Percentiles rank a stretch among this genome's conserved stretches.
Conservation (phyloP, 2,113 vertebrate species). For the Chaetorhynchus papuensis region DNA sequence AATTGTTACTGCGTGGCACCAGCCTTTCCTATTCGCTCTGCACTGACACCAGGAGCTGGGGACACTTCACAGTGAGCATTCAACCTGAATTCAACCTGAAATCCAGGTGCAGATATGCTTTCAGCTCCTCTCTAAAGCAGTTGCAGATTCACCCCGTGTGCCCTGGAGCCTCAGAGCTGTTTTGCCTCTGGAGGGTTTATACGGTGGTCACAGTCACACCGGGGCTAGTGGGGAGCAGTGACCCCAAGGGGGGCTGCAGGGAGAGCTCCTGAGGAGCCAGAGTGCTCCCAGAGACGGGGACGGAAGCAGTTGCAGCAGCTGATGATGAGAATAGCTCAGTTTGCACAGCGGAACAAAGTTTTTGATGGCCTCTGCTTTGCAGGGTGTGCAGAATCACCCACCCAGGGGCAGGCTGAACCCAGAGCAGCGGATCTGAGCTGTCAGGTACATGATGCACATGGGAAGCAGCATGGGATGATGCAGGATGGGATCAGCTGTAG, state of each 20-base stretch:
- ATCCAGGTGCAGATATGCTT: neutral
- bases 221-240: fast-evolving
- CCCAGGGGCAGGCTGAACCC: fast-evolving
- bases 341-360: neutral
- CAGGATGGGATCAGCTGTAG: neutral
- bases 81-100: neutral
- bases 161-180: neutral
- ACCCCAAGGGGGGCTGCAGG: neutral
- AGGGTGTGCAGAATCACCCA: neutral
- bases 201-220: neutral
- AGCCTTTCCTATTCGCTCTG: neutral
- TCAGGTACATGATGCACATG: fast-evolving
- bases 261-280: neutral
- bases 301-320: fast-evolving
- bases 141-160: fast-evolving
- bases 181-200: neutral
- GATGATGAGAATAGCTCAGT: neutral
- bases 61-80: neutral
- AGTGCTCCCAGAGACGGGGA: fast-evolving
- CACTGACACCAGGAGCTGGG: neutral
- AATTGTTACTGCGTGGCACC: neutral
- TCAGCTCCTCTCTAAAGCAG: neutral
- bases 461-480: fast-evolving
- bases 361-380: neutral
- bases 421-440: fast-evolving